Conservation (phyloP, 2,113 vertebrate genomes). For the Coryphaenoides rupestris region DNA sequence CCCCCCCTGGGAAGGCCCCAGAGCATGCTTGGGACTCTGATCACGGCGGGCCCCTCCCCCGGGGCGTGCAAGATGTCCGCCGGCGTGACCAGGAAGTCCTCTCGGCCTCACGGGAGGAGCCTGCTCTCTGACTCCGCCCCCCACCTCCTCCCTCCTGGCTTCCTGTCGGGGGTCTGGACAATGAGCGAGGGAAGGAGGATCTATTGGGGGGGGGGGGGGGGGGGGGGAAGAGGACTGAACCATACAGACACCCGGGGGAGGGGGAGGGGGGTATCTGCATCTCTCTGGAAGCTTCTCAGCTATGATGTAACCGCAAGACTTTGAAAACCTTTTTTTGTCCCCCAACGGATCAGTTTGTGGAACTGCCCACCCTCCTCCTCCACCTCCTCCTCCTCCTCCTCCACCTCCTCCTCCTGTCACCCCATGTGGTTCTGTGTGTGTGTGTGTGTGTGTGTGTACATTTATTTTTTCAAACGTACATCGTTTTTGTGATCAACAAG, state of each 20-base stretch:
- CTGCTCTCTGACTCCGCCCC: slow-evolving; percentile 58
- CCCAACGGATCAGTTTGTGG: slow-evolving; percentile 9
- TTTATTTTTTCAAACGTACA: slow-evolving; percentile 68
- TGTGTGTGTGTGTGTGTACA: background rate
- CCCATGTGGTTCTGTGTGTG: slow-evolving; percentile 40
- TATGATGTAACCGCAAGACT: slow-evolving; percentile 34
- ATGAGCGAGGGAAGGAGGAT: slow-evolving; percentile 53
- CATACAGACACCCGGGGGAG: slow-evolving; percentile 39
- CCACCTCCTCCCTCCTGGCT: slow-evolving; percentile 64
- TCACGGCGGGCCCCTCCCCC: slow-evolving; percentile 59
- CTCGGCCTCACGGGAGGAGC: slow-evolving; percentile 68
- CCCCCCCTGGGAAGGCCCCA: slow-evolving; percentile 58
- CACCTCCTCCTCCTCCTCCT: too few relatives aligned
- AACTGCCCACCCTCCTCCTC: background rate
- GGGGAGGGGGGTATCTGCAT: slow-evolving; percentile 32
- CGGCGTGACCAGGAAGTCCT: slow-evolving; percentile 62
- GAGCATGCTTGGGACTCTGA: slow-evolving; percentile 64
- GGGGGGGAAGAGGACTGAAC: slow-evolving; percentile 42
- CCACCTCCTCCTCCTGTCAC: background rate
- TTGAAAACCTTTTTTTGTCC: slow-evolving; percentile 4
- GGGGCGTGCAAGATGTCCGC: slow-evolving; percentile 61
- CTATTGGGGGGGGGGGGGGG: background rate
- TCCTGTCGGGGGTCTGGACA: slow-evolving; percentile 70
- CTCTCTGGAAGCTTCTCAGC: slow-evolving; percentile 50
- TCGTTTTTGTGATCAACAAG: slow-evolving; percentile 63